Percentiles rank a stretch among this genome's conserved stretches.
These are phyloP conservation scores for Anolis carolinensis DNA, from an alignment of 2,113 vertebrate genomes.

Conservation along the genomic window DNA sequence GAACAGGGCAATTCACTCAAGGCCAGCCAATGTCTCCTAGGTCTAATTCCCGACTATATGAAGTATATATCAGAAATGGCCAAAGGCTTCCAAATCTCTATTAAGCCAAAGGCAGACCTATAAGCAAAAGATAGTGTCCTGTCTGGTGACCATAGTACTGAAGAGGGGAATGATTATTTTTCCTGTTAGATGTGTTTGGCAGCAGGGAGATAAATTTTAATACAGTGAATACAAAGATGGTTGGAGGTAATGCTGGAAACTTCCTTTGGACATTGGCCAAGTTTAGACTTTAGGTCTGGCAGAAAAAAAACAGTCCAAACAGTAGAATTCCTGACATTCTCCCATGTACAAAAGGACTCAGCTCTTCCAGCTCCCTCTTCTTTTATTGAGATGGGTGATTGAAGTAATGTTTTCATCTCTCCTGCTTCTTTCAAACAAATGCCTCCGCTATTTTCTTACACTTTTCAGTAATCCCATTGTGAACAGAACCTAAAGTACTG, in stretches of 20 bases:
- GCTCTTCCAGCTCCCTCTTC: conserved; percentile 24
- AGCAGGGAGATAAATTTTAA: not conserved
- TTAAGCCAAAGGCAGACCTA: not conserved
- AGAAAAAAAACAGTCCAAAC: conserved; percentile 80
- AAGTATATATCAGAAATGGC: not conserved
- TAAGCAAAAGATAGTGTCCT: not conserved
- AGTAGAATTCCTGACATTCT: conserved; percentile 87
- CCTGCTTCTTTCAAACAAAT: conserved; percentile 9
- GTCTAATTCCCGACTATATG: not conserved
- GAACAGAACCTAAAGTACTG: not conserved
- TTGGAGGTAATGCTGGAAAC: not conserved
- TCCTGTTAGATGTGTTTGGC: not conserved
- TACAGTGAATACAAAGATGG: accelerated
- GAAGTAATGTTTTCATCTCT: conserved; percentile 6
- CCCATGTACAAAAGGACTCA: conserved; percentile 68
- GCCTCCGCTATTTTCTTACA: not conserved
- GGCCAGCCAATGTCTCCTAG: not conserved
- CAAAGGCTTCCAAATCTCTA: not conserved
- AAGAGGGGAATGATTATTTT: not conserved
- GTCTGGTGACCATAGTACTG: not conserved
- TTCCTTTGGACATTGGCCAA: conserved; percentile 10
- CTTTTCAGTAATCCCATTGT: not conserved
- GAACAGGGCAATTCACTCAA: not conserved
- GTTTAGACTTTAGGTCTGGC: conserved; percentile 63
- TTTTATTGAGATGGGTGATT: conserved; percentile 25